These are phyloP conservation scores for Epicampocera succincta DNA, from an alignment of 2,888 invertebrate species.

Conservation along the genomic window DNA sequence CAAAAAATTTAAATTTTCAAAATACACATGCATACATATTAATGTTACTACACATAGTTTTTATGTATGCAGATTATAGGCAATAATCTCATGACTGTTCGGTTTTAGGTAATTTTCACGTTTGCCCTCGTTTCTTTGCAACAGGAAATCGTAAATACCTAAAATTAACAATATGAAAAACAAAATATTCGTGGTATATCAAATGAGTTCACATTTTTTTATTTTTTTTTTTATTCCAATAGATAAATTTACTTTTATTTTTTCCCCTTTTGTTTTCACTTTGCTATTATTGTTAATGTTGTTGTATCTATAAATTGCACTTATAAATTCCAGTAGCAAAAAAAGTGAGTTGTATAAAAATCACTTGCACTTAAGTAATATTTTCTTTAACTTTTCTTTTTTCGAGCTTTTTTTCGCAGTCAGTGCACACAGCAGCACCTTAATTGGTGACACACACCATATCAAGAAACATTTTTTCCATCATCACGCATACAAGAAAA, in stretches of 20 bases:
- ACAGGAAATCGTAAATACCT: slow-evolving; percentile 5
- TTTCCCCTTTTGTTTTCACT: slow-evolving; percentile 31
- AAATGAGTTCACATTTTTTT: slow-evolving; percentile 39
- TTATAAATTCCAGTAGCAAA: slow-evolving; percentile 31
- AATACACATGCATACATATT: not conserved
- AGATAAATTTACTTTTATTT: slow-evolving; percentile 47
- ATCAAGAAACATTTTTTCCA: slow-evolving; percentile 7
- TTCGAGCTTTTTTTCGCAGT: slow-evolving; percentile 14
- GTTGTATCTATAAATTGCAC: slow-evolving; percentile 2
- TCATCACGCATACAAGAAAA: slow-evolving; percentile 22
- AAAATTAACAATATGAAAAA: slow-evolving; percentile 11
- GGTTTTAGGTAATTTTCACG: not conserved
- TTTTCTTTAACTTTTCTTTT: slow-evolving; percentile 32
- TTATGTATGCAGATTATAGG: no score
- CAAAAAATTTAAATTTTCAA: no score
- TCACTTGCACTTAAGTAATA: slow-evolving; percentile 57
- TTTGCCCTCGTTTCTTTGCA: not conserved
- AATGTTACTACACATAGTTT: not conserved
- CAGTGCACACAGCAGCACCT: slow-evolving; percentile 48
- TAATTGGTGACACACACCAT: slow-evolving; percentile 53
- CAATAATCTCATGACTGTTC: no score
- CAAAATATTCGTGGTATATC: not conserved
- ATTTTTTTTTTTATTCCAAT: slow-evolving; percentile 30
- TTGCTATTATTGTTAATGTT: not conserved
- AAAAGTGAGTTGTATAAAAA: slow-evolving; percentile 33